Evolutionary conservation across 2,113 vertebrate genomes (phyloP).

Genomic region (Panthera tigris): DNA sequence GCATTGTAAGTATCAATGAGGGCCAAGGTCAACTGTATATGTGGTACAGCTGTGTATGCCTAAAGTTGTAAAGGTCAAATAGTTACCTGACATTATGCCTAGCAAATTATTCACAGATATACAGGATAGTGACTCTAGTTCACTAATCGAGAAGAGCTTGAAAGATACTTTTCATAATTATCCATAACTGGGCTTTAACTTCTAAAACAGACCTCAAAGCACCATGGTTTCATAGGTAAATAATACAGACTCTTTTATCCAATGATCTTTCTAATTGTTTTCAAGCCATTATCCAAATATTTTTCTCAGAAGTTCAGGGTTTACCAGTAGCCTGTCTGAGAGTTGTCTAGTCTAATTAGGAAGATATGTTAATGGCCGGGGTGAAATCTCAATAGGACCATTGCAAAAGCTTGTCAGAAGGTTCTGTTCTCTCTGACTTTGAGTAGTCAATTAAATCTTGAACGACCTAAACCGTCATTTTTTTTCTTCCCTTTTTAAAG

Average conservation of each 20-base stretch:
- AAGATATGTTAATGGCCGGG: neutral
- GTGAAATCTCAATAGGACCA: neutral
- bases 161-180: neutral
- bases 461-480: slow-evolving; percentile 61
- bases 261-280: neutral
- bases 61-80: neutral
- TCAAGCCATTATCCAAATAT: neutral
- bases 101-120: neutral
- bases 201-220: neutral
- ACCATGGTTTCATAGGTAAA: neutral
- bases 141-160: neutral
- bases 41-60: neutral
- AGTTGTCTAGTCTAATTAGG: neutral
- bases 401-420: neutral
- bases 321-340: neutral
- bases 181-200: neutral
- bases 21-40: neutral
- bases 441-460: slow-evolving; percentile 49
- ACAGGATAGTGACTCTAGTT: neutral
- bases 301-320: neutral
- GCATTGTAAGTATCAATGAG: neutral
- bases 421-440: slow-evolving; percentile 45
- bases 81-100: neutral
- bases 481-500: slow-evolving; percentile 29
- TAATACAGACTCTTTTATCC: neutral